Evolutionary conservation across 53 echinoderm and acorn worm species (phyloP), one percentile per base, ranked within the genome.

Genomic region (Actinopyga echinites): DNA sequence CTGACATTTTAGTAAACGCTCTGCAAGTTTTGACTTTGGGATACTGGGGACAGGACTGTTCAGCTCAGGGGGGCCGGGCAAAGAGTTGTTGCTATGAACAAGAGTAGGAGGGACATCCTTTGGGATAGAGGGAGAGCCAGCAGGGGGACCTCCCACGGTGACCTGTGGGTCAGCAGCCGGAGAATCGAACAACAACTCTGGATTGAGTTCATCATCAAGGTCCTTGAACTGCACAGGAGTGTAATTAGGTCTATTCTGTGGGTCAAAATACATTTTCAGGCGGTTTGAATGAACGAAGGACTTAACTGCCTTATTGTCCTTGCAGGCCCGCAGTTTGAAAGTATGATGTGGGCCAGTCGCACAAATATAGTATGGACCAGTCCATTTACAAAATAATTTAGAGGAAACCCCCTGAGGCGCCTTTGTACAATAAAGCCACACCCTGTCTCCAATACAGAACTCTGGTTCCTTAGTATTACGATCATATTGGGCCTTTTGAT

Each of bases 381-480:
- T 57, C 79, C 79, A 79, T 1, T 57, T 79, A 19, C 56, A 37
- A 11, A 79, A 79, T 30, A 58, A 55, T 57, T 79, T 79, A 8
- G 79, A 57, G 30, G 79, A 79, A 25, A 79, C 79, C 31, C 79
- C 79, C 5, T 79, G 28, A 3, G 79, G 57, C 0, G 37, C 19
- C 34, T 79, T 57, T 1, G 37, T 0, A 58, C 79, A 79, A 53
- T 75, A 75, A 49, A 56, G 57, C 7, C 7, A 56, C 8, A 79
- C 79, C 22, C 79, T 79, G 59, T 79, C 59, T 0, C 55, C 79
- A 34, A 79, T 79, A 57, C 35, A 58, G 21, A 79, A 79, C 57
- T 56, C 56, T 6, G 2, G 55, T 21, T 28, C 34, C 30, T 79
- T 79, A 17, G 79, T 37, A 17, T 32, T 31, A 6, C 28, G 19